phyloP scores from a whole-genome alignment of 2,113 vertebrate genomes.

The Nothocercus julius region DNA sequence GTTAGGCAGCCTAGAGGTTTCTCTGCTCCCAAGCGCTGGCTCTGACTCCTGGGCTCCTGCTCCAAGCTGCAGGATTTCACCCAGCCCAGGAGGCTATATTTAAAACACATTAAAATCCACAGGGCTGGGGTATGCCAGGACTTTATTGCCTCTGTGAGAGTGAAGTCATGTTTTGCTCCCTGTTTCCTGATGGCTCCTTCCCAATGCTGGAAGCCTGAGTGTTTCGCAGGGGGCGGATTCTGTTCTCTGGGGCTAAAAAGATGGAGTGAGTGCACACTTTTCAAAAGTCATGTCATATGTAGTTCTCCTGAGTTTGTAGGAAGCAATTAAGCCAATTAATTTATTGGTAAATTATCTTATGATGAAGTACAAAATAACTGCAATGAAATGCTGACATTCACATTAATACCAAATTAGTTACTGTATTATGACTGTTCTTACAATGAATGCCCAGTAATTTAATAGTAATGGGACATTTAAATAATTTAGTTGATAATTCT shows the following conservation, averaged over 20 bases:
- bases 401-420: slow-evolving; percentile 72
- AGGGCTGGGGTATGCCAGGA: neutral
- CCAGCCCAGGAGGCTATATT: accelerated
- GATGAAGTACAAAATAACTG: slow-evolving; percentile 76
- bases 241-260: neutral
- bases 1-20: neutral
- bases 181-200: neutral
- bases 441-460: slow-evolving; percentile 75
- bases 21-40: neutral
- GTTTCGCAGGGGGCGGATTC: neutral
- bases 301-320: slow-evolving; percentile 27
- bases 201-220: neutral
- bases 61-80: neutral
- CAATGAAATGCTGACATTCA: slow-evolving; percentile 72
- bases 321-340: slow-evolving; percentile 75
- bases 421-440: slow-evolving; percentile 74
- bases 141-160: neutral
- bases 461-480: slow-evolving; percentile 72
- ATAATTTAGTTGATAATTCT: slow-evolving; percentile 71
- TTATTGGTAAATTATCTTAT: slow-evolving; percentile 77
- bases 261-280: neutral
- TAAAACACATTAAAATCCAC: neutral
- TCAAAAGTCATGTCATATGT: slow-evolving; percentile 5
- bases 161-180: neutral
- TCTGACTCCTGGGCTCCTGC: neutral